Evolutionary conservation across 2,113 vertebrate species (phyloP), one percentile per base, ranked within the genome.

Genomic region (Copsychus sechellarum): DNA sequence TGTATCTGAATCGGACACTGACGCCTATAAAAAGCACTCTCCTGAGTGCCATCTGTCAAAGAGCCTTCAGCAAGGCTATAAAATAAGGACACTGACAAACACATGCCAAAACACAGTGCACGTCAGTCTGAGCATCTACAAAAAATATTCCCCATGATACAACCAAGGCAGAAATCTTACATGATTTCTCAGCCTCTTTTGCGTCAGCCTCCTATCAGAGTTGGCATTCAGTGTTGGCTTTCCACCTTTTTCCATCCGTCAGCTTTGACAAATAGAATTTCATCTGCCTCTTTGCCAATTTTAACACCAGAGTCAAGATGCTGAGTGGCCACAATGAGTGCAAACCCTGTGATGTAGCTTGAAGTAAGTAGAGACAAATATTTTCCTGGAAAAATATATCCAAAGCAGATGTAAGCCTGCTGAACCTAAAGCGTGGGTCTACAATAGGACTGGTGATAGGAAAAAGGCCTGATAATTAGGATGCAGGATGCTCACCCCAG

Each of bases 11-110:
- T 94, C 6, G 88, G 95, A 95, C 89, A 70, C 84, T 64, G 82
- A 71, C 76, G 90, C 80, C 96, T 97, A 94, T 96, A 97, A 98
- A 97, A 98, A 97, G 95, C 91, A 78, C 84, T 79, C 91, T 95
- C 86, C 87, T 91, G 91, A 93, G 80, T 88, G 95, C 77, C 85
- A 89, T 62, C 79, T 93, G 70, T 82, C 95, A 96, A 81, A 91
- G 87, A 96, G 93, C 92, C 93, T 84, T 96, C 88, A 80, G 91
- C 90, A 97, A 96, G 96, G 86, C 96, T 92, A 76, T 48, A 92
- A 92, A 92, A 91, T 65, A 70, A 87, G 93, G 83, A 50, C 97
- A 95, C 71, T 88, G 92, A 86, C 90, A 93, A 93, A 90, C 78
- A 69, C 5, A 8, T 84, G 90, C 95, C 95, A 88, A 95, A 92